These are phyloP conservation scores for Candoia aspera DNA, from an alignment of 2,113 vertebrate genomes.

Conservation along the genomic window DNA sequence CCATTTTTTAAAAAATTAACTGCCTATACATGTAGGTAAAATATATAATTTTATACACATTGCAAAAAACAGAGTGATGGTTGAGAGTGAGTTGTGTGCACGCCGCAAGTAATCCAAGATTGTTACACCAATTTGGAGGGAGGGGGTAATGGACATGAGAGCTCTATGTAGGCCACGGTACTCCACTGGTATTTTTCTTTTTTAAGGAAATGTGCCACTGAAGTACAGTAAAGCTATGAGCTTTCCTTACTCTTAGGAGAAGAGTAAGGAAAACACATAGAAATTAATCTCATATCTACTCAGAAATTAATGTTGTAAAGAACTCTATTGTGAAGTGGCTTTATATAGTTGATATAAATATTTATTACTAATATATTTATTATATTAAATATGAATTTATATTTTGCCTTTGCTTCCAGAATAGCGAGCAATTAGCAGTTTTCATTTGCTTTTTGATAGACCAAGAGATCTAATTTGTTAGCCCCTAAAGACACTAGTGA, in stretches of 20 bases:
- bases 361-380: not conserved
- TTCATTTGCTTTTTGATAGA: not conserved
- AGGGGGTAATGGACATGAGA: not conserved
- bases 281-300: too few relatives aligned
- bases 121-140: not conserved
- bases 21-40: not conserved
- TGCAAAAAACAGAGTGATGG: not conserved
- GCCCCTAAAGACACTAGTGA: not conserved
- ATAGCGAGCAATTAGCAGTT: not conserved
- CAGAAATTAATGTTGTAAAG: not conserved
- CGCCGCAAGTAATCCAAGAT: not conserved
- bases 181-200: not conserved
- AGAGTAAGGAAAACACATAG: too few relatives aligned
- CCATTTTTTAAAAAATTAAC: not conserved
- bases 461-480: not conserved
- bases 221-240: not conserved
- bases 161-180: not conserved
- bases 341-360: not conserved
- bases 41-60: not conserved
- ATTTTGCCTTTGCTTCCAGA: not conserved
- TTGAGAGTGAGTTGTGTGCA: not conserved
- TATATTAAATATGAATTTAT: not conserved
- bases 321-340: not conserved
- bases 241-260: not conserved
- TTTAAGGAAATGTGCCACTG: not conserved